A percentile compares a stretch with the other conserved stretches of the same genome.
Evolutionary conservation across 1,140 invertebrate species (phyloP).

Genomic region (Drosophila takahashii): DNA sequence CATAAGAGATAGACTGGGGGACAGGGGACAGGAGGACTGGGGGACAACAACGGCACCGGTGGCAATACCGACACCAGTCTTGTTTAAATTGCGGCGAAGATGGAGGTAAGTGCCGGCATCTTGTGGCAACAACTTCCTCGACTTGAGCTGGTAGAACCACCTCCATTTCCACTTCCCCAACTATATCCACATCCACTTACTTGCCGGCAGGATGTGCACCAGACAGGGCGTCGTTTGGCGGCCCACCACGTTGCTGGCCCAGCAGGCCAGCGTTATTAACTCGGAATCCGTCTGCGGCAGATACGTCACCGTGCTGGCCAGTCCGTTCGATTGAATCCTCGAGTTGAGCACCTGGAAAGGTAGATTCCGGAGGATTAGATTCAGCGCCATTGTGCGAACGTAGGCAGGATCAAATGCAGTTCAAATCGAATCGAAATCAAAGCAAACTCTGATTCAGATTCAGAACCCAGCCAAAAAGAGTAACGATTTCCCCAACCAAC

Average conservation of each 20-base stretch:
- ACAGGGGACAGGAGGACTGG: conserved; percentile 17
- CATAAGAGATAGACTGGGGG: conserved; percentile 59
- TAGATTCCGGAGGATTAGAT: conserved; percentile 50
- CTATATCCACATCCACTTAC: conserved; percentile 86
- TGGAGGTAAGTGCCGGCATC: conserved; percentile 59
- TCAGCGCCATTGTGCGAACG: conserved; percentile 42
- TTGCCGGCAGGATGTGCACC: conserved; percentile 92
- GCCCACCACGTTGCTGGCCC: conserved; percentile 93
- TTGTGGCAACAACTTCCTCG: conserved; percentile 53
- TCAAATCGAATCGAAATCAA: conserved; percentile 13
- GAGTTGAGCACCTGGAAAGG: conserved; percentile 86
- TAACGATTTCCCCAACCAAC: background rate
- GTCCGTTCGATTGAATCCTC: conserved; percentile 87
- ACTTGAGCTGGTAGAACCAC: conserved; percentile 19
- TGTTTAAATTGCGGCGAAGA: conserved; percentile 69
- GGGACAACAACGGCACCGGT: conserved; percentile 20
- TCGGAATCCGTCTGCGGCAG: conserved; percentile 88
- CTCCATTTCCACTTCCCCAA: conserved; percentile 75
- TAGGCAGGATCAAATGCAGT: conserved; percentile 49
- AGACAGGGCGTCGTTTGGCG: conserved; percentile 92
- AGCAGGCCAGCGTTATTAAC: conserved; percentile 93
- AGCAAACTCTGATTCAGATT: background rate
- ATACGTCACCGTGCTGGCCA: conserved; percentile 89
- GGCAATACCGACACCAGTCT: conserved; percentile 35
- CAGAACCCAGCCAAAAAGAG: background rate